Evolutionary conservation across 2,113 vertebrate genomes (phyloP), one percentile per base, ranked within the genome.

Genomic region (Fulmarus glacialis): DNA sequence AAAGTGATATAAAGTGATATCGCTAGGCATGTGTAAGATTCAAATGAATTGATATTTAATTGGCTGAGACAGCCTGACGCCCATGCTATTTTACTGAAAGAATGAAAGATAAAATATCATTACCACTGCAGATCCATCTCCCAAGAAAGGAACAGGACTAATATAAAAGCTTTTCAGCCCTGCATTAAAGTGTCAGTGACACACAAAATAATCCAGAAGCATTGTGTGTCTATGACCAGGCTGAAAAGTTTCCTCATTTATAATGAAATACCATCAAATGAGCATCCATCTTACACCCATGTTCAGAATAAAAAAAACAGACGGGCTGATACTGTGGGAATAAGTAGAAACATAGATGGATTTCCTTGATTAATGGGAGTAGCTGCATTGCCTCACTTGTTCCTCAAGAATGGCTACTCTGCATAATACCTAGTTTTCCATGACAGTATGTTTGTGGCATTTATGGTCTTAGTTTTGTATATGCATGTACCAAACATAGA

Each of bases 21-120:
- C 43, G 6, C 52, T 72, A 67, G 18, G 52, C 56, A 27, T 26
- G 73, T 85, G 43, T 82, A 84, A 64, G 60, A 73, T 64, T 87
- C 64, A 92, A 87, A 96, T 87, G 53, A 84, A 93, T 80, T 91
- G 43, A 62, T 91, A 77, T 81, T 93, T 96, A 91, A 96, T 94
- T 95, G 72, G 21, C 40, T 91, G 63, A 75, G 90, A 80, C 14
- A 5, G 56, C 43, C 74, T 74, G 80, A 82, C 11, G 5, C 64
- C 56, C 80, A 56, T 43, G 45, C 15, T 87, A 26, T 85, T 92
- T 82, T 85, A 63, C 52, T 45, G 73, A 91, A 94, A 94, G 53
- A 80, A 91, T 64, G 64, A 85, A 68, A 87, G 60, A 84, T 56
- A 89, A 93, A 87, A 91, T 87, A 62, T 20, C 74, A 56, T 87